phyloP scores from a whole-genome alignment of 2,113 vertebrate genomes.

The human region DNA sequence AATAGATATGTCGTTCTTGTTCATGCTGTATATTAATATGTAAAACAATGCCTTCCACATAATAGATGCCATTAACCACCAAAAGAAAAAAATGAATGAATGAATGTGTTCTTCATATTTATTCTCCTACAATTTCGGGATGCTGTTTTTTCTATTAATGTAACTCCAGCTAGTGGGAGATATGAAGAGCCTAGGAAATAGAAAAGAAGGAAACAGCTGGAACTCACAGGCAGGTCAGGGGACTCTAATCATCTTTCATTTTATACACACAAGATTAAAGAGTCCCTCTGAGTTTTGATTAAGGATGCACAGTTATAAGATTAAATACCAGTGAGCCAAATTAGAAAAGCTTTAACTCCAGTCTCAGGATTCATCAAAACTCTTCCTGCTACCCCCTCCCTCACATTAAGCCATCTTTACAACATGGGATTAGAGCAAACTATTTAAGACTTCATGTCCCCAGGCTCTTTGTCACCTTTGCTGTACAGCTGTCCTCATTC shows the following conservation, averaged over 20 bases:
- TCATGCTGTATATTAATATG: background rate
- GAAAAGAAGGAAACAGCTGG: constrained; percentile 80
- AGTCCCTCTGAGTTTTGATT: constrained; percentile 92
- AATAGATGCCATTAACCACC: background rate
- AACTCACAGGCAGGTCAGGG: constrained; percentile 80
- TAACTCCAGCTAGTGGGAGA: background rate
- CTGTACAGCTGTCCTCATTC: constrained; percentile 49
- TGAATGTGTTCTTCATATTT: background rate
- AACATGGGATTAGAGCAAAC: constrained; percentile 50
- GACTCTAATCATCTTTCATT: constrained; percentile 86
- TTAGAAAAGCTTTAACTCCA: constrained; percentile 93
- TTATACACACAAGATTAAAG: constrained; percentile 91
- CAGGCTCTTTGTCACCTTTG: constrained; percentile 2
- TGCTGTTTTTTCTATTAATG: background rate
- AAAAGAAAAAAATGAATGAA: background rate
- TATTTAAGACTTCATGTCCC: background rate
- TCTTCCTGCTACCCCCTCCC: constrained; percentile 81
- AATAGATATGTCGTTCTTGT: background rate
- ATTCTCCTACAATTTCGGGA: background rate
- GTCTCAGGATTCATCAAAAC: constrained; percentile 93
- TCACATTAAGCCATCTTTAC: constrained; percentile 59
- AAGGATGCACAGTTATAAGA: constrained; percentile 93
- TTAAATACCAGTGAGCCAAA: constrained; percentile 92
- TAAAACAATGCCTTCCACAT: background rate
- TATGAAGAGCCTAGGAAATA: constrained; percentile 33